phyloP scores from a whole-genome alignment of 2,888 invertebrate genomes.

The Lasioglossum leucozonium region DNA sequence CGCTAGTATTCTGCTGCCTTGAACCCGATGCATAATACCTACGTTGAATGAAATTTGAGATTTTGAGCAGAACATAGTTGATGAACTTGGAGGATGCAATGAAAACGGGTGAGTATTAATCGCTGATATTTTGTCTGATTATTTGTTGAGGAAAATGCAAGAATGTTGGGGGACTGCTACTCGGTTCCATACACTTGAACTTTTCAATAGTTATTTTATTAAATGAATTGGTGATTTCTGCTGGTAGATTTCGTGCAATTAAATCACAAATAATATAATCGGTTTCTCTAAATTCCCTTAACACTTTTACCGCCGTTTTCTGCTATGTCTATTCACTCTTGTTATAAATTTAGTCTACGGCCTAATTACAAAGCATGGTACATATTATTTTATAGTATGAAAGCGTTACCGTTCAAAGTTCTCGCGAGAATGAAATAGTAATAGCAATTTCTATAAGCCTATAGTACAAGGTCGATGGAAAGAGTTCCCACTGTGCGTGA shows the following conservation, averaged over 20 bases:
- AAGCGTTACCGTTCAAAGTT: neutral
- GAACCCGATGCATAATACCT: neutral
- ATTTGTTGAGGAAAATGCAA: no score
- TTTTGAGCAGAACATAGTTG: neutral
- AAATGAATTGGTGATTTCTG: neutral
- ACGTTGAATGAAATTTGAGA: neutral
- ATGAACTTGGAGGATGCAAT: neutral
- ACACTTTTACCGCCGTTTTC: neutral
- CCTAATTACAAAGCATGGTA: neutral
- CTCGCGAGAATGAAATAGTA: neutral
- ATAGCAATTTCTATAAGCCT: neutral
- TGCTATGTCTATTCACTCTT: neutral
- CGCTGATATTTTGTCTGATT: neutral
- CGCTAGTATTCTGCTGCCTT: neutral
- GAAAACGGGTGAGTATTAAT: neutral
- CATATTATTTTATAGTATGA: neutral
- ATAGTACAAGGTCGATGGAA: neutral
- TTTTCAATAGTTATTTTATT: no score
- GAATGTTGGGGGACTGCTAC: no score
- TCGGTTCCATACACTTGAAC: no score
- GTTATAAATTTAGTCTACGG: neutral
- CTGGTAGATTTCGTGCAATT: neutral
- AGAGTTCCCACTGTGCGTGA: neutral
- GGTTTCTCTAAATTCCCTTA: no score
- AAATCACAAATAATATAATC: neutral